Evolutionary conservation across 2,888 invertebrate genomes (phyloP), one percentile per base, ranked within the genome.

Genomic region (Clepsis dumicolana): DNA sequence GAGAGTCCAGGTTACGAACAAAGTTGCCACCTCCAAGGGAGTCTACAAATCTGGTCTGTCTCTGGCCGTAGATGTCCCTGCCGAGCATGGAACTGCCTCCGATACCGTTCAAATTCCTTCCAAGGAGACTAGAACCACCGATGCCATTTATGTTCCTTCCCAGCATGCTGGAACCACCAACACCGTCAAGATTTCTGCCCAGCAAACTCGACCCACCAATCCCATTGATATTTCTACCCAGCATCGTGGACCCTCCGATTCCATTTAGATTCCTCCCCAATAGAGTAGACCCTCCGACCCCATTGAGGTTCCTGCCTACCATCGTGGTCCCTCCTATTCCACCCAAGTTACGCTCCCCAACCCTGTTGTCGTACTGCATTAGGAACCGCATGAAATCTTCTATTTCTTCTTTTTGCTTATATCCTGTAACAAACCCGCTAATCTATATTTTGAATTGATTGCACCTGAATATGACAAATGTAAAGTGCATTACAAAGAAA

Each of bases 1-100:
- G 79, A 65, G 90, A 87, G 74, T 92, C 92, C 65, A 93, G 71
- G 77, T 85, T 88, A 53, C 88, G 85, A 24, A 90, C 89, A 48
- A 90, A 87, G 76, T 90, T 90, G 29, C 88, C 86, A 2, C 92
- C 89, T 14, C 89, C 91, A 4, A 91, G 80, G 1, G 87, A 80
- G 70, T 88, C 84, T 0, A 86, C 61, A 54, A 78, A 78, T 70
- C 88, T 77, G 44, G 74, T 68, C 16, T 73, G 72, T 44, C 75
- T 74, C 52, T 75, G 75, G 61, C 75, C 68, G 50, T 75, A 63
- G 67, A 71, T 67, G 8, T 77, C 73, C 64, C 76, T 73, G 10
- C 77, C 78, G 4, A 79, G 65, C 35, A 78, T 72, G 12, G 72
- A 62, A 8, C 72, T 72, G 12, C 77, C 80, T 38, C 80, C 77